Conservation (phyloP, 1,140 invertebrate species). For the Drosophila lini region DNA sequence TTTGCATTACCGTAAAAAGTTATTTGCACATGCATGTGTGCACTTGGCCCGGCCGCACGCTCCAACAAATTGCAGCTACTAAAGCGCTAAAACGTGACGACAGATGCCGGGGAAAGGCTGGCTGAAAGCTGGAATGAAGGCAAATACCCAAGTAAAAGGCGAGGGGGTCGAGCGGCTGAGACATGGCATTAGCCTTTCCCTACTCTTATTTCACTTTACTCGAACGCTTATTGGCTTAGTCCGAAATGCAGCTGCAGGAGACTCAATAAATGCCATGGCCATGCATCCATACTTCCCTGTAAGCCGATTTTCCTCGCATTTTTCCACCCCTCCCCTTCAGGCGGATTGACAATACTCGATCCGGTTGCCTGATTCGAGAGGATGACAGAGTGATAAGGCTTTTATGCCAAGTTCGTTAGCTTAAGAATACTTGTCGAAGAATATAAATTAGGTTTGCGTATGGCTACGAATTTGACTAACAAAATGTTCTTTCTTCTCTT, state of each 20-base stretch:
- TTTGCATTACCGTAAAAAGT: constrained; percentile 80
- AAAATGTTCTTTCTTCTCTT: constrained; percentile 24
- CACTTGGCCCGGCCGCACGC: constrained; percentile 67
- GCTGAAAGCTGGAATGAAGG: constrained; percentile 18
- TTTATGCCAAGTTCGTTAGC: constrained; percentile 43
- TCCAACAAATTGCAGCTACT: constrained; percentile 74
- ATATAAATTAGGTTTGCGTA: constrained; percentile 31
- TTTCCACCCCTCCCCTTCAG: neutral
- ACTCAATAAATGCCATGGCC: constrained; percentile 74
- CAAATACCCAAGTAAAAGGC: constrained; percentile 56
- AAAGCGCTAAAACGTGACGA: constrained; percentile 81
- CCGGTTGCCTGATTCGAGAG: constrained; percentile 26
- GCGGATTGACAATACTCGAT: constrained; percentile 12
- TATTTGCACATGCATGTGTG: constrained; percentile 78
- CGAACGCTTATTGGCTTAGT: constrained; percentile 79
- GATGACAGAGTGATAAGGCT: constrained; percentile 28
- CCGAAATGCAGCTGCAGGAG: constrained; percentile 60
- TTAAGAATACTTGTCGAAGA: constrained; percentile 5
- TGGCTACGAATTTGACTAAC: constrained; percentile 17
- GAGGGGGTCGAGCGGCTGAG: constrained; percentile 37
- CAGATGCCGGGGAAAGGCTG: constrained; percentile 25
- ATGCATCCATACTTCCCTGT: constrained; percentile 35
- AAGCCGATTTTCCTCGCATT: constrained; percentile 57
- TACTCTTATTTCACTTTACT: constrained; percentile 62
- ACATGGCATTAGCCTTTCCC: constrained; percentile 38